Conservation (phyloP, 2,888 invertebrate genomes). For the Chirona hameri region DNA sequence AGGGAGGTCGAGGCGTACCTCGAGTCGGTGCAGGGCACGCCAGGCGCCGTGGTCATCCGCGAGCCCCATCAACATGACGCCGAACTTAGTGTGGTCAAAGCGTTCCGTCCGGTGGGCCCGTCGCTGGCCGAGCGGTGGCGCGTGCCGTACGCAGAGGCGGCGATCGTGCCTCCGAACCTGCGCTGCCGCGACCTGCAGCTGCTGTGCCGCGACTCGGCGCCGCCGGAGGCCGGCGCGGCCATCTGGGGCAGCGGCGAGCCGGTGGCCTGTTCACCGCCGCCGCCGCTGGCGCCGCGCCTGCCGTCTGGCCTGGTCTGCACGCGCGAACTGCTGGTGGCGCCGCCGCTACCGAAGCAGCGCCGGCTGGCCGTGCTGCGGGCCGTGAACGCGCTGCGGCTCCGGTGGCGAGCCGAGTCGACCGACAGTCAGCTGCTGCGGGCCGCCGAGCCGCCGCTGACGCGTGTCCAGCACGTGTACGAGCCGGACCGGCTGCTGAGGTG, state of each 20-base stretch:
- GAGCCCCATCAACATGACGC: neutral
- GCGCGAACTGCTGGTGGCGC: constrained; percentile 6
- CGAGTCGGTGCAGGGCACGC: neutral
- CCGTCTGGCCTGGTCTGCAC: neutral
- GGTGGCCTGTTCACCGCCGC: neutral
- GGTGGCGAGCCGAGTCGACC: neutral
- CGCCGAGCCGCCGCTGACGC: neutral
- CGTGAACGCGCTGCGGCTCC: neutral
- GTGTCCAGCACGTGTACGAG: neutral
- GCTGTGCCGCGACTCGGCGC: neutral
- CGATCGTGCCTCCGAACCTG: constrained; percentile 1
- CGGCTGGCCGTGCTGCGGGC: neutral
- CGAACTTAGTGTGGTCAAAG: neutral
- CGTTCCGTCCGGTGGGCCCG: neutral
- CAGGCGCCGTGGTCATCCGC: neutral
- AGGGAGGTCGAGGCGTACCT: neutral
- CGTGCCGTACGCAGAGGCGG: neutral
- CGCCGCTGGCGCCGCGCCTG: neutral
- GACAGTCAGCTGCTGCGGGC: neutral
- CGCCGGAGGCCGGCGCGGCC: neutral
- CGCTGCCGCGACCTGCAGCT: constrained; percentile 1
- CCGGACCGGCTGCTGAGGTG: neutral
- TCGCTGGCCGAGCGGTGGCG: neutral
- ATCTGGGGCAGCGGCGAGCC: neutral
- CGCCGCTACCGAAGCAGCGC: neutral